These are phyloP conservation scores for Drosophila melanica DNA, from an alignment of 1,140 invertebrate genomes.

Conservation along the genomic window DNA sequence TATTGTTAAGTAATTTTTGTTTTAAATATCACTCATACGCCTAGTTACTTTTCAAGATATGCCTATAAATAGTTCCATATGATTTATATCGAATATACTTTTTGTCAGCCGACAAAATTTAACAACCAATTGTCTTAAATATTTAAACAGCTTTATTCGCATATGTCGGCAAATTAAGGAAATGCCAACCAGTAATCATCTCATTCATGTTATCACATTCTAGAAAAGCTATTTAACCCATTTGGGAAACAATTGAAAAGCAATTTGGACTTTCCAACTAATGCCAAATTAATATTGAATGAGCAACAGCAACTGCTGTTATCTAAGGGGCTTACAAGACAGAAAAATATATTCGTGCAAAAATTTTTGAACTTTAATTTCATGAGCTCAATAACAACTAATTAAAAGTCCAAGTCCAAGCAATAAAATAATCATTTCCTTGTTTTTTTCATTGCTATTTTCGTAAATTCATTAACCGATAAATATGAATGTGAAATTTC, in stretches of 20 bases:
- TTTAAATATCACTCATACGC: constrained; percentile 8
- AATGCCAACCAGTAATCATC: background rate
- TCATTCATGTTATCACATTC: constrained; percentile 1
- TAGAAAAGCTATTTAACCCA: background rate
- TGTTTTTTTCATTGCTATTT: background rate
- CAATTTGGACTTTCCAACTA: constrained; percentile 61
- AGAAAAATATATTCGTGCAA: constrained; percentile 1
- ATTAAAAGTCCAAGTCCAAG: constrained; percentile 1
- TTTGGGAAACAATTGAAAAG: constrained; percentile 48
- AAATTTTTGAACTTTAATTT: background rate
- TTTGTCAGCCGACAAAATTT: background rate
- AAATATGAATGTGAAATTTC: constrained; percentile 9
- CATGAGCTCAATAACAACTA: constrained; percentile 2
- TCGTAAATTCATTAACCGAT: constrained; percentile 19
- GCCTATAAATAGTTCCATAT: background rate
- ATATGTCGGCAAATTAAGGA: constrained; percentile 11
- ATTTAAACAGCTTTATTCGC: constrained; percentile 34
- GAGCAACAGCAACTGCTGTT: constrained; percentile 10
- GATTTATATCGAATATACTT: background rate
- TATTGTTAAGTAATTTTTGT: background rate
- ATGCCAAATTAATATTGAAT: constrained; percentile 55
- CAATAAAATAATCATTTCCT: background rate
- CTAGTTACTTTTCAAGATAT: background rate
- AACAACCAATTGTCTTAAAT: background rate
- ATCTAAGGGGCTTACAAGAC: constrained; percentile 19